phyloP scores from a whole-genome alignment of 2,797 vertebrate genomes.

The Miichthys miiuy region DNA sequence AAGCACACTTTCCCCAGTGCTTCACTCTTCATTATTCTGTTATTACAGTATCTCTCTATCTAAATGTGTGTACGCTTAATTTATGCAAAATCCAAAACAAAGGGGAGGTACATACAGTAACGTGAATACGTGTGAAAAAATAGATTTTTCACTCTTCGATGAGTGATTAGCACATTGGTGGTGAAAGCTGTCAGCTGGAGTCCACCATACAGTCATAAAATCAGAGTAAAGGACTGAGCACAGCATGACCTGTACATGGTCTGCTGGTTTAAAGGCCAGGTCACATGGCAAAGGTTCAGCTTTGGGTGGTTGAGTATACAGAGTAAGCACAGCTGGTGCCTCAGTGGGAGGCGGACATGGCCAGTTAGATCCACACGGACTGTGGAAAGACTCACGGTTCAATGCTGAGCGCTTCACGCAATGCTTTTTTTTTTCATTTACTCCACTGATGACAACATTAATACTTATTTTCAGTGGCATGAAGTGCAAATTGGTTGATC shows the following conservation, averaged over 20 bases:
- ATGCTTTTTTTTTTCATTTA: not conserved
- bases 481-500: not conserved
- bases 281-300: slow-evolving; percentile 40
- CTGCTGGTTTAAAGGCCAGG: slow-evolving; percentile 44
- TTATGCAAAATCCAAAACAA: not conserved
- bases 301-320: not conserved
- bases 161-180: not conserved
- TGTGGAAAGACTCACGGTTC: slow-evolving; percentile 1
- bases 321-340: slow-evolving; percentile 46
- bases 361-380: slow-evolving; percentile 15
- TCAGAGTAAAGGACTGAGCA: slow-evolving; percentile 18
- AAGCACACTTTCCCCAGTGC: not conserved
- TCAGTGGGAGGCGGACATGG: slow-evolving; percentile 26
- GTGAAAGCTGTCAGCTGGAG: slow-evolving; percentile 13
- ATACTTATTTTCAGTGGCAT: not conserved
- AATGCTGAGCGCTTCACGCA: not conserved
- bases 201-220: slow-evolving; percentile 22
- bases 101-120: not conserved
- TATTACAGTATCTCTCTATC: not conserved
- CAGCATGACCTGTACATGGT: slow-evolving; percentile 37
- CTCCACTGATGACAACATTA: not conserved
- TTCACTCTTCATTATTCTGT: not conserved
- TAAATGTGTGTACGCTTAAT: not conserved
- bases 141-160: not conserved
- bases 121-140: not conserved